Evolutionary conservation across 1,140 invertebrate species (phyloP), one percentile per base, ranked within the genome.

Genomic region (Thaumatotibia leucotreta): DNA sequence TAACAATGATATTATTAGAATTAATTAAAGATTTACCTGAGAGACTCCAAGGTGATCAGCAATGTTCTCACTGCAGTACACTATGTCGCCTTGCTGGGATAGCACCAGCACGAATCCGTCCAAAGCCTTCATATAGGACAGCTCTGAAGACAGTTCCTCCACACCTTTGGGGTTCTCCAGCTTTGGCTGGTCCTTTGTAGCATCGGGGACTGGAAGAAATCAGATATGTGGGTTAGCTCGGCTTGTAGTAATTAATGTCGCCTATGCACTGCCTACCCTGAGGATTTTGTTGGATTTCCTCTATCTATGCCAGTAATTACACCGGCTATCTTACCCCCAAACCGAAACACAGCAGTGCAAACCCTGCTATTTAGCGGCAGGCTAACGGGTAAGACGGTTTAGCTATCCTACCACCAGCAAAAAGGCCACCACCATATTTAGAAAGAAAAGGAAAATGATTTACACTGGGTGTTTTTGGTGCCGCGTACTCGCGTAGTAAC

Each of bases 31-130:
- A 63, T 11, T 73, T 91, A 98, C 97, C 95, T 98, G 97, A 70
- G 96, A 94, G 9, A 98, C 94, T 31, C 97, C 97, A 45, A 98
- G 94, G 88, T 97, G 96, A 67, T 97, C 95, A 67, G 94, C 94
- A 63, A 98, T 96, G 80, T 97, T 98, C 81, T 98, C 97, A 4
- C 97, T 98, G 54, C 97, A 93, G 88, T 97, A 98, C 8, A 97
- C 94, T 73, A 98, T 96, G 82, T 98, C 96, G 9, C 97, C 98
- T 73, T 98, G 96, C 69, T 94, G 94, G 0, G 97, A 96, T 8
- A 98, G 82, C 20, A 97, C 95, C 65, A 98, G 75, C 22, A 98
- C 92, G 87, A 98, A 98, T 1, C 97, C 97, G 82, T 98, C 97
- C 64, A 98, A 86, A 2, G 96, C 96, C 91, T 97, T 94, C 69